Evolutionary conservation across 2,797 vertebrate genomes (phyloP).

Genomic region (Cuniculus paca): DNA sequence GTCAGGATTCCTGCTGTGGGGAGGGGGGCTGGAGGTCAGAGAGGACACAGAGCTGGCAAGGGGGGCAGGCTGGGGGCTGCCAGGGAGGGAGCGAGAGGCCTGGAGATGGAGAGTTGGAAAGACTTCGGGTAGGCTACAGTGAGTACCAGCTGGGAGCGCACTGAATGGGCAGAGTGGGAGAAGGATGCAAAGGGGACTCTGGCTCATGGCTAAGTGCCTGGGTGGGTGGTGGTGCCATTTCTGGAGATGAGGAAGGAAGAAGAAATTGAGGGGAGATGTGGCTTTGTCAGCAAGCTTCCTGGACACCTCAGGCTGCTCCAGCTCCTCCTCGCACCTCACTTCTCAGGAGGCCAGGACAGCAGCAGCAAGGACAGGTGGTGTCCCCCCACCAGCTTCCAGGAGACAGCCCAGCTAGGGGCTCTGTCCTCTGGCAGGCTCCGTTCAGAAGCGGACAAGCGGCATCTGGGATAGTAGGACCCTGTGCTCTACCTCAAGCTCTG

Average conservation of each 20-base stretch:
- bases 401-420: not conserved
- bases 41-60: not conserved
- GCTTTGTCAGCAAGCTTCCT: not conserved
- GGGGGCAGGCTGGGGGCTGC: accelerated
- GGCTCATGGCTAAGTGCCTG: not conserved
- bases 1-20: not conserved
- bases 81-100: not conserved
- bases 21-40: not conserved
- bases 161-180: not conserved
- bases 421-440: not conserved
- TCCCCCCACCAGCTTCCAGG: not conserved
- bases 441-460: not conserved
- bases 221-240: not conserved
- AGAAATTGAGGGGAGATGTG: not conserved
- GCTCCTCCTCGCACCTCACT: not conserved
- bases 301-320: not conserved
- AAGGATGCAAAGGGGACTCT: not conserved
- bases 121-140: accelerated
- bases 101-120: not conserved
- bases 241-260: not conserved
- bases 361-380: not conserved
- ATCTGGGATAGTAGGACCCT: not conserved
- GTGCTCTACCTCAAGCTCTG: too few species aligned
- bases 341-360: not conserved
- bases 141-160: not conserved